These are phyloP conservation scores for Chelon auratus DNA, from an alignment of 2,797 vertebrate genomes.

Conservation along the genomic window DNA sequence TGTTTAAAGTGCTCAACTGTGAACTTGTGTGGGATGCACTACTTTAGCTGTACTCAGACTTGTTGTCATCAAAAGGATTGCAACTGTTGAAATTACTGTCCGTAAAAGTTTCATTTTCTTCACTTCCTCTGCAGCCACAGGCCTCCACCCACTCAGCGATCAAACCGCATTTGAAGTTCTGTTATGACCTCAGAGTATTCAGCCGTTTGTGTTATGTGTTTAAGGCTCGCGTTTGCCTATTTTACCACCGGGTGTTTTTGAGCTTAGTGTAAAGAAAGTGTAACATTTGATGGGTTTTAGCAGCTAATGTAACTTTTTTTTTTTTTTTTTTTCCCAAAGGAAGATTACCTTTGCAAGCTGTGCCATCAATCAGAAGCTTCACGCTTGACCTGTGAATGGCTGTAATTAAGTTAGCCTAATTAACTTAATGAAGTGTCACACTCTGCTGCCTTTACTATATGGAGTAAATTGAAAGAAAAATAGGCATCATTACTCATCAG, in stretches of 20 bases:
- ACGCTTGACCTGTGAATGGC: slow-evolving; percentile 88
- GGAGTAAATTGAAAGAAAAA: slow-evolving; percentile 90
- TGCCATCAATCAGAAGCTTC: slow-evolving; percentile 89
- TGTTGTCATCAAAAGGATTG: slow-evolving; percentile 74
- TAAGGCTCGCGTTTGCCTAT: slow-evolving; percentile 13
- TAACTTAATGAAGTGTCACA: slow-evolving; percentile 92
- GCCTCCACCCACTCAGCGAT: slow-evolving; percentile 51
- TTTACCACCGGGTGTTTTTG: slow-evolving; percentile 2
- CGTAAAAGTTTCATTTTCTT: slow-evolving; percentile 53
- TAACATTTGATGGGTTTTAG: slow-evolving; percentile 11
- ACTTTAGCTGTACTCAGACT: slow-evolving; percentile 66
- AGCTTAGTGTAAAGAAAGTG: slow-evolving; percentile 21
- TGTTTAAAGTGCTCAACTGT: slow-evolving; percentile 71
- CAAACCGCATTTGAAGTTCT: slow-evolving; percentile 55
- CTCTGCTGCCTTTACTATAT: slow-evolving; percentile 86
- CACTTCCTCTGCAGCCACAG: slow-evolving; percentile 43
- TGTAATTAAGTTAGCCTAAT: slow-evolving; percentile 93
- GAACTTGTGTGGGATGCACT: slow-evolving; percentile 72
- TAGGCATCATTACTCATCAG: slow-evolving; percentile 87
- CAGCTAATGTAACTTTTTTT: slow-evolving; percentile 80
- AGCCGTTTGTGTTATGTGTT: slow-evolving; percentile 23
- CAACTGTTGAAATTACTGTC: slow-evolving; percentile 64
- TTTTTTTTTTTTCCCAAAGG: slow-evolving; percentile 81
- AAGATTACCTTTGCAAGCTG: slow-evolving; percentile 88
- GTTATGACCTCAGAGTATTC: slow-evolving; percentile 36